phyloP scores from a whole-genome alignment of 2,113 vertebrate genomes.

The Macheiramphus alcinus region DNA sequence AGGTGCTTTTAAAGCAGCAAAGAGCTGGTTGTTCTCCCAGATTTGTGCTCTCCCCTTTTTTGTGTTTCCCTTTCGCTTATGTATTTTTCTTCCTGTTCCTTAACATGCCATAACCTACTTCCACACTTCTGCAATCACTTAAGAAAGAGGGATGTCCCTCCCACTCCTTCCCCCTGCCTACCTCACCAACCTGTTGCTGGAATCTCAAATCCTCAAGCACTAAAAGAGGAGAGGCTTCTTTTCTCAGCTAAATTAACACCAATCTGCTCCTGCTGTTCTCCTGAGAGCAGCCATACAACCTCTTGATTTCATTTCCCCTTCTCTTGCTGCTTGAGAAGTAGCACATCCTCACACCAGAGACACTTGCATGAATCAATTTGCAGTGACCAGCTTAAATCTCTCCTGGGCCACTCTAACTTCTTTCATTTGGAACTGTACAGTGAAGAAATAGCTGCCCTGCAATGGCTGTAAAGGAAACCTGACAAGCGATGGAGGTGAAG shows the following conservation, averaged over 20 bases:
- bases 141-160: neutral
- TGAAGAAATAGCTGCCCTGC: neutral
- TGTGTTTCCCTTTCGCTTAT: neutral
- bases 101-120: slow-evolving; percentile 1
- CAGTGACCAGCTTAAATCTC: slow-evolving; percentile 48
- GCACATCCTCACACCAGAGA: slow-evolving; percentile 55
- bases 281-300: slow-evolving; percentile 36
- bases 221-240: slow-evolving; percentile 5
- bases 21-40: neutral
- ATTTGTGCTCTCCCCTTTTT: neutral
- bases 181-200: neutral
- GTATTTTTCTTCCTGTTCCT: neutral
- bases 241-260: slow-evolving; percentile 50
- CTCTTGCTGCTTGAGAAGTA: slow-evolving; percentile 24
- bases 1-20: neutral
- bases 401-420: neutral
- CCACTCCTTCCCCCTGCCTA: neutral
- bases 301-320: slow-evolving; percentile 38
- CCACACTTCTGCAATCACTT: neutral
- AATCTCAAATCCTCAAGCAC: neutral
- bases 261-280: slow-evolving; percentile 32
- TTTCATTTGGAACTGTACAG: neutral
- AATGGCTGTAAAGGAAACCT: neutral
- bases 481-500: neutral
- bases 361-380: slow-evolving; percentile 41